Conservation (phyloP, 1,140 invertebrate genomes). For the Drosophila watanabei region DNA sequence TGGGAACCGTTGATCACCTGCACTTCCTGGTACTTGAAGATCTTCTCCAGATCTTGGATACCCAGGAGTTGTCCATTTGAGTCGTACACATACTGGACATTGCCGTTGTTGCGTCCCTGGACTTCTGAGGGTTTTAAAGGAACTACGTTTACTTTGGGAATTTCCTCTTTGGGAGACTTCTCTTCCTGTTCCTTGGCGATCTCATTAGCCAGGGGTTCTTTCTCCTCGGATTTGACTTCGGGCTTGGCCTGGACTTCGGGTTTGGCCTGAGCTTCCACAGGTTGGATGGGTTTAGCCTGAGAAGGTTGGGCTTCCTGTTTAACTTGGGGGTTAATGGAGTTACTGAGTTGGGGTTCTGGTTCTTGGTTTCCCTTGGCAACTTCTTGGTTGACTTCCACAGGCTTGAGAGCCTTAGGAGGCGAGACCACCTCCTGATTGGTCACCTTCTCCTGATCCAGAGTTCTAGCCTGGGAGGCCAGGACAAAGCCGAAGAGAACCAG, state of each 20-base stretch:
- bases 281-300: not conserved
- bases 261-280: not conserved
- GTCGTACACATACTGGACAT: slow-evolving; percentile 16
- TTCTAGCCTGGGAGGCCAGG: slow-evolving; percentile 31
- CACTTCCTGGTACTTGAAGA: slow-evolving; percentile 44
- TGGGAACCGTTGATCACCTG: slow-evolving; percentile 16
- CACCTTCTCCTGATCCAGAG: slow-evolving; percentile 24
- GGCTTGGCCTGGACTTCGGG: not conserved
- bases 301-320: not conserved
- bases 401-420: not conserved
- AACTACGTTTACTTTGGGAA: not conserved
- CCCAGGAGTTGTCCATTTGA: slow-evolving; percentile 7
- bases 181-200: slow-evolving; percentile 10
- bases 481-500: slow-evolving; percentile 44
- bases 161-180: not conserved
- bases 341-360: not conserved
- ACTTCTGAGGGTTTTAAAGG: slow-evolving; percentile 12
- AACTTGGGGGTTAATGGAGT: not conserved
- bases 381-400: slow-evolving; percentile 13
- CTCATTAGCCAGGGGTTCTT: slow-evolving; percentile 10
- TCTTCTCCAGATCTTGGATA: slow-evolving; percentile 31
- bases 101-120: slow-evolving; percentile 19
- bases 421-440: not conserved
- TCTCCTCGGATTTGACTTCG: not conserved
- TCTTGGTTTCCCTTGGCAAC: not conserved